A percentile compares a stretch with the other conserved stretches of the same genome.
Conservation (phyloP, 1,140 invertebrate genomes). For the Drosophila willistoni region DNA sequence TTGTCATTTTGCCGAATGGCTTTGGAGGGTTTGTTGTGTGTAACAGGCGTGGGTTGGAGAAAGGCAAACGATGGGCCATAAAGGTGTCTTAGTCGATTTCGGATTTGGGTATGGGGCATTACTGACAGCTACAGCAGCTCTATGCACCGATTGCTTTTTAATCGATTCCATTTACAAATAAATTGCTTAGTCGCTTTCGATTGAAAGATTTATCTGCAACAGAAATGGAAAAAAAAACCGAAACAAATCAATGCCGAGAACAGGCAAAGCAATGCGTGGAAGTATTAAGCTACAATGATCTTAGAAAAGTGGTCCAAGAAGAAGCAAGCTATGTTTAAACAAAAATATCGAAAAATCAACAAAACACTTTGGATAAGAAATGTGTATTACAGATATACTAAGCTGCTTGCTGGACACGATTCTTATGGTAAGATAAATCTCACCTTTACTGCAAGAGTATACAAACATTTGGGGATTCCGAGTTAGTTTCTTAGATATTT, state of each 20-base stretch:
- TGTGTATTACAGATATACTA: no score
- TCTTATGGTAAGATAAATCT: no score
- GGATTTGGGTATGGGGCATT: conserved; percentile 27
- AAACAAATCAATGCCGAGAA: not conserved
- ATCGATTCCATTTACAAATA: conserved; percentile 83
- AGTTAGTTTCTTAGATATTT: no score
- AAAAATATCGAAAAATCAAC: no score
- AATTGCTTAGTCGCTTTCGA: conserved; percentile 68
- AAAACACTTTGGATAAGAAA: no score
- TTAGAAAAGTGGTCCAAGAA: not conserved
- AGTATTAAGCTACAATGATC: not conserved
- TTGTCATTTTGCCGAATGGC: conserved; percentile 75
- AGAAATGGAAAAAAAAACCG: not conserved
- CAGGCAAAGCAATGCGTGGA: not conserved
- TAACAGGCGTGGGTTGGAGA: conserved; percentile 41
- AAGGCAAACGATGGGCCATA: conserved; percentile 44
- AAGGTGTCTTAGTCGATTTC: conserved; percentile 62
- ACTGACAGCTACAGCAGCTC: conserved; percentile 42
- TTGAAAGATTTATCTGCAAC: conserved; percentile 67
- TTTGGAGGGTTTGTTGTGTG: conserved; percentile 69
- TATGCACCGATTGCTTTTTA: conserved; percentile 82
- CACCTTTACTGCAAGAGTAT: no score
- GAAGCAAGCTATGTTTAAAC: not conserved
- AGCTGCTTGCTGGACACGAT: no score
- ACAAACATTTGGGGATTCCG: no score